Base-by-base conservation (phyloP, 2,113 vertebrate species). In the Pipa parva region DNA sequence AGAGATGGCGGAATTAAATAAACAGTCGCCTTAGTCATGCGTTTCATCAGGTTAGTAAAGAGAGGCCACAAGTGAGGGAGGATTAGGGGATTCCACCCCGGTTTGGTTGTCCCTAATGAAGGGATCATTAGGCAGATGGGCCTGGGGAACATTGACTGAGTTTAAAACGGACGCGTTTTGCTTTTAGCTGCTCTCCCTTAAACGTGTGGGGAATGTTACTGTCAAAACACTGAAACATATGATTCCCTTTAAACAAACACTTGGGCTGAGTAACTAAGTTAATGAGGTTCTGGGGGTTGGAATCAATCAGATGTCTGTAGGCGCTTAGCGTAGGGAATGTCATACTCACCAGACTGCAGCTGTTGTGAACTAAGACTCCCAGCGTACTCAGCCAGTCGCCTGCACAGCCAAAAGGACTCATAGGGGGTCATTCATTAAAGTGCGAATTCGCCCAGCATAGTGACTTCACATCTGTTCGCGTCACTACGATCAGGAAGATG, bases 221-320 rank as follows among this genome's bases (percentile, higher is more conserved):
- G 52, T 55, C 52, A 55, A 29, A 55, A 55, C 52, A 55, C 15
- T n/a, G 26, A 29, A n/a, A n/a, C 52, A 28, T n/a, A 7, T 55
- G 52, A 55, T 29, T 55, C 52, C 27, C 17, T 55, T 55, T 28
- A 55, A 55, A 26, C 52, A 55, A 55, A 55, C 52, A 55, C 52
- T 55, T n/a, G 15, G 4, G 4, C 25, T n/a, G 5, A 29, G 27
- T 6, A 29, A 8, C 13, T 15, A n/a, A n/a, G n/a, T 15, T 55
- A 55, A 55, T 55, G 52, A 55, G 52, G 52, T 29, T 28, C 52
- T 17, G 7, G 25, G 22, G n/a, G n/a, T n/a, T 29, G 22, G 52
- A 17, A 55, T 55, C 52, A 26, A 31, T 29, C 52, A 55, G 2
- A 29, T 17, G 52, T 31, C 42, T 33, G 55, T 9, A 42, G 39